These are phyloP conservation scores for Etheostoma perlongum DNA, from an alignment of 2,797 vertebrate genomes.

Conservation along the genomic window DNA sequence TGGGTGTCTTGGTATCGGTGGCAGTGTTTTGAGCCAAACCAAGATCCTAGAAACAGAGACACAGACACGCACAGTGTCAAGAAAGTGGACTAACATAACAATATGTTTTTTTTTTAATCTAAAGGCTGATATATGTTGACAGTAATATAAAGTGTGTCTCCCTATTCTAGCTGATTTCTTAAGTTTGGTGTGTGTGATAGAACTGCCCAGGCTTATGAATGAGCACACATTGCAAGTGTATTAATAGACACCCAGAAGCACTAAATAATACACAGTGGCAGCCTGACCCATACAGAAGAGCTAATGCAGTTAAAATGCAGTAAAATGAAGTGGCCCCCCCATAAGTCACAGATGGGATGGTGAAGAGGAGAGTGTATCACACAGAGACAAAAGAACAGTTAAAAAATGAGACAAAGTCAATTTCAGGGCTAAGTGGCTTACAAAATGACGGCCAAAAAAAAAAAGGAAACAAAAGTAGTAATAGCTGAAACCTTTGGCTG, in stretches of 20 bases:
- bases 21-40: conserved; percentile 97
- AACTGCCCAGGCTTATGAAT: conserved; percentile 4
- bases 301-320: conserved; percentile 32
- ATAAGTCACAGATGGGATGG: conserved; percentile 58
- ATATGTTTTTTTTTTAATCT: neutral
- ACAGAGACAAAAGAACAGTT: conserved; percentile 44
- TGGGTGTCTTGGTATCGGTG: conserved; percentile 93
- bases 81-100: neutral
- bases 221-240: conserved; percentile 14
- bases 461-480: neutral
- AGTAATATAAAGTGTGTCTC: neutral
- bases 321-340: conserved; percentile 36
- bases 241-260: conserved; percentile 27
- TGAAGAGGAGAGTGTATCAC: conserved; percentile 20
- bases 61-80: neutral
- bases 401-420: conserved; percentile 38
- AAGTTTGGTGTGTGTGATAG: neutral
- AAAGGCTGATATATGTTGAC: neutral
- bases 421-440: conserved; percentile 16
- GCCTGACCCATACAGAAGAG: conserved; percentile 25
- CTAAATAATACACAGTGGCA: conserved; percentile 27
- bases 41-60: conserved; percentile 86
- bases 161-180: neutral
- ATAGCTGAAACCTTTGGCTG: neutral
- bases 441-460: conserved; percentile 2